A percentile compares a stretch with the other conserved stretches of the same genome.
phyloP scores from a whole-genome alignment of 2,797 vertebrate genomes.

The Enteromius anoplus region DNA sequence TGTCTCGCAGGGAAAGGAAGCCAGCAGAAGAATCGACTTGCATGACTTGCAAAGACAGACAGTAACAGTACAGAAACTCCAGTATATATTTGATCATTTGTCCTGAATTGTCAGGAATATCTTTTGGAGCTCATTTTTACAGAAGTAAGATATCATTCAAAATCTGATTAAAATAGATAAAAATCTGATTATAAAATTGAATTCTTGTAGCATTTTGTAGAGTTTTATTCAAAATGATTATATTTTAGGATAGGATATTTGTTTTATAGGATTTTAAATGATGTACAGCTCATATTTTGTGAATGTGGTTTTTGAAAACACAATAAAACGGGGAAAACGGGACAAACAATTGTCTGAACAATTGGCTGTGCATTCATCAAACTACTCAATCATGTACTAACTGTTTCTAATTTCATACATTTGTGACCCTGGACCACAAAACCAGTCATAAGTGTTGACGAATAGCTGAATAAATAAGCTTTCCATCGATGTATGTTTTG shows the following conservation, averaged over 20 bases:
- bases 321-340: too few relatives aligned
- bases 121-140: neutral
- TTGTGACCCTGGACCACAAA: too few relatives aligned
- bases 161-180: neutral
- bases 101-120: neutral
- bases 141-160: neutral
- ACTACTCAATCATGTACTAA: neutral
- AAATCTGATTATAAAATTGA: neutral
- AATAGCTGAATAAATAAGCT: too few relatives aligned
- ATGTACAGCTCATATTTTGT: too few relatives aligned
- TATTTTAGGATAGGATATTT: neutral
- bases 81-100: neutral
- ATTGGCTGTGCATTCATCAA: neutral
- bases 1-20: conserved; percentile 28
- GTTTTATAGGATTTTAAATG: neutral
- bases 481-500: too few relatives aligned
- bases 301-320: too few relatives aligned
- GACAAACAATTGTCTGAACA: too few relatives aligned
- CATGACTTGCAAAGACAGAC: conserved; percentile 53
- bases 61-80: neutral
- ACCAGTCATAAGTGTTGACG: too few relatives aligned
- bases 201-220: neutral
- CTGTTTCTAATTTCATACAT: neutral
- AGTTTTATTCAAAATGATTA: neutral
- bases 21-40: conserved; percentile 14